Percentiles rank a stretch among this genome's conserved stretches.
Evolutionary conservation across 2,888 invertebrate genomes (phyloP).

Genomic region (Crematogaster levior): DNA sequence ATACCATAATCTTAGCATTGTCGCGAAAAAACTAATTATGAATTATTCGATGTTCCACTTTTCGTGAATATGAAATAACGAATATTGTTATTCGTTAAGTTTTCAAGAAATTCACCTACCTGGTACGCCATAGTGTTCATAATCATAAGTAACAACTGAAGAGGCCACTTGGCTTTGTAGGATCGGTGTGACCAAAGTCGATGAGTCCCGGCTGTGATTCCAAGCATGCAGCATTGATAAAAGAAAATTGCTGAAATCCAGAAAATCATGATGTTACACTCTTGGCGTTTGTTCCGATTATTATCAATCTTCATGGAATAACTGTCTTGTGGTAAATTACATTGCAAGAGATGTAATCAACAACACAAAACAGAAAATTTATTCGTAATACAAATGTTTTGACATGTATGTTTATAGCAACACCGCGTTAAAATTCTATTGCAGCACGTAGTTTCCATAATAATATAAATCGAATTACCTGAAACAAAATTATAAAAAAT

Average conservation of each 20-base stretch:
- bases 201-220: constrained; percentile 99
- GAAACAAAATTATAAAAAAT: neutral
- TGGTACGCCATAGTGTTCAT: constrained; percentile 97
- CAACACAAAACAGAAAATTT: neutral
- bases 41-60: neutral
- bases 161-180: constrained; percentile 97
- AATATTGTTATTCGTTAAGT: neutral
- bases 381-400: neutral
- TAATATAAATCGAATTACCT: neutral
- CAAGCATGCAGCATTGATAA: constrained; percentile 93
- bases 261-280: constrained; percentile 33
- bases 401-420: neutral
- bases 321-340: neutral
- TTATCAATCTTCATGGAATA: neutral
- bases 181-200: constrained; percentile 98
- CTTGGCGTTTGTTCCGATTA: neutral
- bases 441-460: neutral
- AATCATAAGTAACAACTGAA: constrained; percentile 92
- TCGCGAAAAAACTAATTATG: neutral
- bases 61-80: no score
- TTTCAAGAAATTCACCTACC: constrained; percentile 86
- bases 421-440: neutral
- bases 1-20: no score
- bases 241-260: constrained; percentile 89
- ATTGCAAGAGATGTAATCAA: neutral